Evolutionary conservation across 2,888 invertebrate genomes (phyloP).

Genomic region (Synanthedon formicaeformis): DNA sequence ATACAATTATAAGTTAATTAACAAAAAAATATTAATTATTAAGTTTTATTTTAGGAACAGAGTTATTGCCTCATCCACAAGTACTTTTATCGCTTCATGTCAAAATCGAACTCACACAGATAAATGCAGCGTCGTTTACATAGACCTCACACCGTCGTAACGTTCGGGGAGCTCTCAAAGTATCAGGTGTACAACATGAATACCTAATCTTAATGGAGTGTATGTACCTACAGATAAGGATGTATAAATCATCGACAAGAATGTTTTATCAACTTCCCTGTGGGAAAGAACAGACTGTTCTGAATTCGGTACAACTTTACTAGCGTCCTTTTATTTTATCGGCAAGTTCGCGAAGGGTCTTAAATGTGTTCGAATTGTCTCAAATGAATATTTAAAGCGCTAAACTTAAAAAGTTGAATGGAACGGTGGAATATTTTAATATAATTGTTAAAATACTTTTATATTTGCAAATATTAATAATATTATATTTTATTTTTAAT

Average conservation of each 20-base stretch:
- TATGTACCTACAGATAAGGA: constrained; percentile 43
- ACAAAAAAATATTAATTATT: too few species aligned
- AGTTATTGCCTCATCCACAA: background rate
- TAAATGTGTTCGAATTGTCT: constrained; percentile 19
- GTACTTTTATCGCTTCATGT: background rate
- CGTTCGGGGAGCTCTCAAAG: constrained; percentile 30
- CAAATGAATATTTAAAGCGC: constrained; percentile 21
- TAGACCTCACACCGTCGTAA: background rate
- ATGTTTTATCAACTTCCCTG: constrained; percentile 48
- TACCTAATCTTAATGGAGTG: constrained; percentile 66
- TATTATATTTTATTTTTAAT: too few species aligned
- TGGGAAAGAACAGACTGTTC: constrained; percentile 60
- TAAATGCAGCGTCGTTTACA: constrained; percentile 1
- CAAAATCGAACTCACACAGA: background rate
- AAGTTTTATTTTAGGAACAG: background rate
- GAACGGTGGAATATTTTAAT: too few species aligned
- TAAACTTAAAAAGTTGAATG: background rate
- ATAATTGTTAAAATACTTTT: too few species aligned
- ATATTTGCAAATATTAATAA: too few species aligned
- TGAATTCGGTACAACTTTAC: constrained; percentile 22
- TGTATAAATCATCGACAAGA: constrained; percentile 56
- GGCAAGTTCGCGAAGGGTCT: constrained; percentile 10
- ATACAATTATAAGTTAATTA: too few species aligned
- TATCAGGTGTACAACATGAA: constrained; percentile 64
- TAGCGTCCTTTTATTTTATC: constrained; percentile 19